phyloP scores from a whole-genome alignment of 2,888 invertebrate genomes.

The Thalpophila matura region DNA sequence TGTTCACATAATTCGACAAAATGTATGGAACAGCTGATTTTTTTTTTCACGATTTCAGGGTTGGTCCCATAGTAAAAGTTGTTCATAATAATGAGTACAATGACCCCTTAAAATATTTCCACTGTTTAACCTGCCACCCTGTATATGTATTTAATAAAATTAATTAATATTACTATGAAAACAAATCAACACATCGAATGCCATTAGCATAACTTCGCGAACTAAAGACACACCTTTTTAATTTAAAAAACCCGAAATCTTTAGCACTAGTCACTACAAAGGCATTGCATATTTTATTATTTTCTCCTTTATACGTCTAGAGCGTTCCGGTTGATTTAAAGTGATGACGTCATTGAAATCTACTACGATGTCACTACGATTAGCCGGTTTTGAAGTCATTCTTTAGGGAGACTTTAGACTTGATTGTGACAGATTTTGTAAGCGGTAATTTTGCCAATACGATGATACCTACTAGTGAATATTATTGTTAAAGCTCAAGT shows the following conservation, averaged over 20 bases:
- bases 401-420: neutral
- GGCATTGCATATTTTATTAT: slow-evolving; percentile 10
- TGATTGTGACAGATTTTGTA: neutral
- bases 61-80: too few species aligned
- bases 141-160: too few species aligned
- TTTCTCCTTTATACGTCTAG: slow-evolving; percentile 15
- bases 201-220: neutral
- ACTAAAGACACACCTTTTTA: neutral
- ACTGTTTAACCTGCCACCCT: too few species aligned
- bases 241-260: neutral
- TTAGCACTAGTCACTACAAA: neutral
- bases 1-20: too few species aligned
- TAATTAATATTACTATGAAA: neutral
- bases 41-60: too few species aligned
- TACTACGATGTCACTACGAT: neutral
- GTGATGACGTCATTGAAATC: slow-evolving; percentile 8
- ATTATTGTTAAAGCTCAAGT: too few species aligned
- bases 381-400: neutral
- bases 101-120: too few species aligned
- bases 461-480: too few species aligned
- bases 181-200: neutral
- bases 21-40: too few species aligned
- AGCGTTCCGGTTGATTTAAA: slow-evolving; percentile 2
- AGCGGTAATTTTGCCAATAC: neutral
- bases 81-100: too few species aligned